phyloP scores from a whole-genome alignment of 2,113 vertebrate species.

The Anhinga rufa region DNA sequence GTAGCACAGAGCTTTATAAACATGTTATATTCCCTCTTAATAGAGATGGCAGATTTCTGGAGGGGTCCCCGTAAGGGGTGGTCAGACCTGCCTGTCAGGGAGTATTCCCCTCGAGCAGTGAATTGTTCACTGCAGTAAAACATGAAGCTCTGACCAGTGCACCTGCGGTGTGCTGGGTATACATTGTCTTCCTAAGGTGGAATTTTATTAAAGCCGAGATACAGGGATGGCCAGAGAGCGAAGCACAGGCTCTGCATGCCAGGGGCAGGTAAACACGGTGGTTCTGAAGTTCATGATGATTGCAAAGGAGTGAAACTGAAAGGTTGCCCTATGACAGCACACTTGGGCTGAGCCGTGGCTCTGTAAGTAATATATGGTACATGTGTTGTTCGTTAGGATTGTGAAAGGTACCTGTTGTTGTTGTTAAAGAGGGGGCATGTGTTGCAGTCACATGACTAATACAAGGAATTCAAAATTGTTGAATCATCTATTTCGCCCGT shows the following conservation, averaged over 20 bases:
- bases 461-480: background rate
- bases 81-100: background rate
- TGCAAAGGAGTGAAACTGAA: background rate
- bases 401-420: constrained; percentile 35
- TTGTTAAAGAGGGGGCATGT: constrained; percentile 11
- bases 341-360: background rate
- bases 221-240: background rate
- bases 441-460: constrained; percentile 14
- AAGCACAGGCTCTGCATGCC: background rate
- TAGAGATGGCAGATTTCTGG: background rate
- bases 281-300: background rate
- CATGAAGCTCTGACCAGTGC: background rate
- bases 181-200: background rate
- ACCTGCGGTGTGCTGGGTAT: background rate
- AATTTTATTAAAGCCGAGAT: background rate
- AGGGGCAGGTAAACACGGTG: accelerated
- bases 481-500: constrained; percentile 34
- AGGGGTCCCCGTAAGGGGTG: background rate
- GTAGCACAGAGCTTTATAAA: background rate
- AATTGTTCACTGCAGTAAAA: background rate
- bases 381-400: background rate
- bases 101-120: background rate
- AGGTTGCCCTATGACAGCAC: background rate
- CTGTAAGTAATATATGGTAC: background rate
- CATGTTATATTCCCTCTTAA: background rate